phyloP scores from a whole-genome alignment of 1,140 invertebrate genomes.

The Dendroctonus ponderosae region DNA sequence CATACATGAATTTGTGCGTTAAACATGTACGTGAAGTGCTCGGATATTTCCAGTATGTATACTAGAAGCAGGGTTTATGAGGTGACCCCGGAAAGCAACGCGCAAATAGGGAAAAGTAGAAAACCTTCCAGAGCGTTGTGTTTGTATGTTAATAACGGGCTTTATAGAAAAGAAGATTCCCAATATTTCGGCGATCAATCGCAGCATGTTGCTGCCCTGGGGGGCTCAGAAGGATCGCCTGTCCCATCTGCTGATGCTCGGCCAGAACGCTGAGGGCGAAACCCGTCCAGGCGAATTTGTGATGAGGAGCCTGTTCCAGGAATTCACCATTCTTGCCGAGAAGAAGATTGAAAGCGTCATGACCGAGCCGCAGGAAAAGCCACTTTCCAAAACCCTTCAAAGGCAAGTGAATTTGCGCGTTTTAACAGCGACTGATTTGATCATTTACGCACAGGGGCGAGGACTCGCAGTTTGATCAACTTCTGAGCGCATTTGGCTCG shows the following conservation, averaged over 20 bases:
- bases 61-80: conserved; percentile 4
- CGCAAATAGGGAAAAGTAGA: background rate
- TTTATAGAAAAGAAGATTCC: conserved; percentile 25
- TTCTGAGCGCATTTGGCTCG: conserved; percentile 87
- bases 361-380: conserved; percentile 86
- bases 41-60: background rate
- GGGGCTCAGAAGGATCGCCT: conserved; percentile 74
- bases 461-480: conserved; percentile 91
- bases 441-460: conserved; percentile 67
- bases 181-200: conserved; percentile 30
- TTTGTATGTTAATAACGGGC: background rate
- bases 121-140: background rate
- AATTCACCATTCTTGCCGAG: conserved; percentile 90
- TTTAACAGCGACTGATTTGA: background rate
- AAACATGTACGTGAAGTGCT: no score
- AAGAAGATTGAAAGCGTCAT: conserved; percentile 95
- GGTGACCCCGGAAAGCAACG: background rate
- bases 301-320: conserved; percentile 89
- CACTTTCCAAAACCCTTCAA: conserved; percentile 89
- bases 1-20: no score
- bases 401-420: background rate
- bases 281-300: conserved; percentile 89
- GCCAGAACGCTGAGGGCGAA: conserved; percentile 59
- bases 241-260: conserved; percentile 54
- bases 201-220: conserved; percentile 69